Evolutionary conservation across 2,797 vertebrate genomes (phyloP).

Genomic region (Squalus acanthias): DNA sequence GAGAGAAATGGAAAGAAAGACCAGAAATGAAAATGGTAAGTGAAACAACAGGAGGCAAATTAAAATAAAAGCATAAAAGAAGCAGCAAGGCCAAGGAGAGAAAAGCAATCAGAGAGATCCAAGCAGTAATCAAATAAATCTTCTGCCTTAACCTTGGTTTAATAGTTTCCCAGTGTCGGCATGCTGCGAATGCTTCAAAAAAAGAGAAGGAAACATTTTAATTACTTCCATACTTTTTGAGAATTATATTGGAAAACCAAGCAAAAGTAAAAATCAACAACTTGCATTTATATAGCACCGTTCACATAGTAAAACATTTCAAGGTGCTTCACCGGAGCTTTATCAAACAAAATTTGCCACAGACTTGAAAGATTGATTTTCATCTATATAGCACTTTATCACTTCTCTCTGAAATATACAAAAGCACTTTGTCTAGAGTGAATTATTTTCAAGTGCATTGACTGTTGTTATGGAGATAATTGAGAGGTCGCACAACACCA

Average conservation of each 20-base stretch:
- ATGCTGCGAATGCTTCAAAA: neutral
- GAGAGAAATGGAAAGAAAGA: neutral
- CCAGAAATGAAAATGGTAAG: neutral
- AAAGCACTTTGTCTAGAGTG: neutral
- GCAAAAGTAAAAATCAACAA: neutral
- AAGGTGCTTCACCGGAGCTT: too few relatives aligned
- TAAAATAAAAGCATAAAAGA: neutral
- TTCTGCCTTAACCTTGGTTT: neutral
- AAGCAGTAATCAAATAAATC: neutral
- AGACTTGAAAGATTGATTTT: neutral
- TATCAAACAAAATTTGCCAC: neutral
- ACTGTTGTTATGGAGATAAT: neutral
- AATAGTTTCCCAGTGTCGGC: neutral
- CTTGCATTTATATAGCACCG: neutral
- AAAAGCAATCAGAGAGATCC: neutral
- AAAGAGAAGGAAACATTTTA: neutral
- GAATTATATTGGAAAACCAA: neutral
- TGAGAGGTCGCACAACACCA: too few relatives aligned
- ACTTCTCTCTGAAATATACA: neutral
- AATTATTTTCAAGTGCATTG: neutral
- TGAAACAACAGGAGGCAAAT: neutral
- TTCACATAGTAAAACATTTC: neutral
- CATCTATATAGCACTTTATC: neutral
- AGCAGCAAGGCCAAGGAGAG: neutral
- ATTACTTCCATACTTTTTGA: neutral